Percentiles rank a stretch among this genome's conserved stretches.
Conservation (phyloP, 2,113 vertebrate genomes). For the Oncorhynchus masou region DNA sequence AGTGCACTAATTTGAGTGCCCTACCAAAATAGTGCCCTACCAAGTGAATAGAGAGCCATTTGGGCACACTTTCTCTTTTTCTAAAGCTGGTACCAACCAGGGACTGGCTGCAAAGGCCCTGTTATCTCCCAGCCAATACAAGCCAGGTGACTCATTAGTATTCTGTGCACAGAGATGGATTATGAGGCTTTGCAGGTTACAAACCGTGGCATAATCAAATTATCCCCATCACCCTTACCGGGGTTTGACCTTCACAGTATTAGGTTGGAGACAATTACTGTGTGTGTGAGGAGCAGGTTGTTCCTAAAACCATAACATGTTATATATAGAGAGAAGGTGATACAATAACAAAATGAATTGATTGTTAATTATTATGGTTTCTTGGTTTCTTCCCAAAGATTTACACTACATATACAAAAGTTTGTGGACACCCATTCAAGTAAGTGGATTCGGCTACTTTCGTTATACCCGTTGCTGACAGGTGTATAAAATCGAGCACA, state of each 20-base stretch:
- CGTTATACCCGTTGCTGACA: no score
- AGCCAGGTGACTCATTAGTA: background rate
- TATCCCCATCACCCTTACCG: background rate
- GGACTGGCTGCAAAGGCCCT: background rate
- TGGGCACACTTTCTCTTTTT: background rate
- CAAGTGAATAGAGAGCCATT: no score
- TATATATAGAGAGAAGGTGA: conserved; percentile 3
- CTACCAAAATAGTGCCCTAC: no score
- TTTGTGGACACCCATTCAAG: no score
- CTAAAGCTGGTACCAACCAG: background rate
- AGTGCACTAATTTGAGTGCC: no score
- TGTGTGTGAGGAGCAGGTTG: conserved; percentile 19
- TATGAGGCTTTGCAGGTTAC: background rate
- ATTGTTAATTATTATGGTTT: conserved; percentile 62
- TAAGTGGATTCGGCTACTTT: no score
- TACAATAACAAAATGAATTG: conserved; percentile 51
- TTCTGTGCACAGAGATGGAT: background rate
- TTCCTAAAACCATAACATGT: conserved; percentile 59
- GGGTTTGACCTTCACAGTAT: conserved; percentile 56
- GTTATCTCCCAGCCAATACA: background rate
- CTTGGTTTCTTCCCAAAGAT: conserved; percentile 39
- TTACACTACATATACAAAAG: background rate
- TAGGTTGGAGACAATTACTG: conserved; percentile 52
- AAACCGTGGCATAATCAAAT: background rate
- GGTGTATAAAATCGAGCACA: no score